Percentiles rank a stretch among this genome's conserved stretches.
These are phyloP conservation scores for Acrobasis suavella DNA, from an alignment of 2,888 invertebrate species.

Conservation along the genomic window DNA sequence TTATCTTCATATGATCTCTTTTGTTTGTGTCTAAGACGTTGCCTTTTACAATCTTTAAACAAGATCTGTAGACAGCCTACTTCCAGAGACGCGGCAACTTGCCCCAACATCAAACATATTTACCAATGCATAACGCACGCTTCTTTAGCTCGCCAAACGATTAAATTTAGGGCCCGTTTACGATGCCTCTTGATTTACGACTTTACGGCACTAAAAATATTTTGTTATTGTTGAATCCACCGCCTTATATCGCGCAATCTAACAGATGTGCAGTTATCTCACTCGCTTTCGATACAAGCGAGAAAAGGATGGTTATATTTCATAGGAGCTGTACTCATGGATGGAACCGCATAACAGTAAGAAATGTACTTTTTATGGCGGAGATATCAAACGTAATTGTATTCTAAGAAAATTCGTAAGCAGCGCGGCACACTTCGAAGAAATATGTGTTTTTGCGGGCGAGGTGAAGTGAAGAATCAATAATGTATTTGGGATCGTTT, in stretches of 20 bases:
- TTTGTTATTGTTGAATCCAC: conserved; percentile 39
- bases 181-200: conserved; percentile 53
- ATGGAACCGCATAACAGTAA: neutral
- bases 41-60: neutral
- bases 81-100: neutral
- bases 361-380: conserved; percentile 13
- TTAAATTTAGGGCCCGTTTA: conserved; percentile 58
- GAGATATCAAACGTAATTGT: conserved; percentile 15
- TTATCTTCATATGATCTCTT: no score
- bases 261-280: conserved; percentile 6
- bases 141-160: conserved; percentile 46
- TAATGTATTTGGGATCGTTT: neutral
- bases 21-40: no score
- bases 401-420: conserved; percentile 15
- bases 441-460: neutral
- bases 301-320: conserved; percentile 9
- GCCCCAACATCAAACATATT: conserved; percentile 9
- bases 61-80: neutral
- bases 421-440: neutral
- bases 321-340: neutral
- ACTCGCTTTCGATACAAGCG: neutral
- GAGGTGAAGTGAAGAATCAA: neutral
- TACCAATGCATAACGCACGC: conserved; percentile 23
- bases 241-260: conserved; percentile 21
- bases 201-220: conserved; percentile 43